Evolutionary conservation across 2,888 invertebrate species (phyloP).

Genomic region (Cataglyphis livida): DNA sequence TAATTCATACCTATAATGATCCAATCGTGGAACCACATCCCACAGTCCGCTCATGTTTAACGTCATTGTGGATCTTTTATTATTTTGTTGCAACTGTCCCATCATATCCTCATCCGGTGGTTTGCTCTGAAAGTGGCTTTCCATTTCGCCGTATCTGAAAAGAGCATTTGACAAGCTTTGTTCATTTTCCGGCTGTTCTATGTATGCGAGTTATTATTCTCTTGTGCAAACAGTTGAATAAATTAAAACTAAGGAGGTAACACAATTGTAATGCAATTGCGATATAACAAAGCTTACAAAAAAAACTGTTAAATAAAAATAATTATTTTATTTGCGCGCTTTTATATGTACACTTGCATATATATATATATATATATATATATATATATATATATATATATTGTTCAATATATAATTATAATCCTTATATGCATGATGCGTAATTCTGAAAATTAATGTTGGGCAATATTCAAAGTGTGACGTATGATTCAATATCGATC

Average conservation of each 20-base stretch:
- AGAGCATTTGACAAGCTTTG: neutral
- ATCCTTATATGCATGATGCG: neutral
- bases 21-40: slow-evolving; percentile 84
- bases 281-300: neutral
- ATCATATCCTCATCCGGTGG: slow-evolving; percentile 76
- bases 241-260: neutral
- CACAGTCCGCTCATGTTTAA: slow-evolving; percentile 83
- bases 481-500: slow-evolving; percentile 10
- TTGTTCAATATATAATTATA: neutral
- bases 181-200: neutral
- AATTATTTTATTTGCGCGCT: too few relatives aligned
- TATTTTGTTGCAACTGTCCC: slow-evolving; percentile 76
- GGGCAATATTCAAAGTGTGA: neutral
- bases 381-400: neutral
- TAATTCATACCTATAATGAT: slow-evolving; percentile 82
- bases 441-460: neutral
- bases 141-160: slow-evolving; percentile 79
- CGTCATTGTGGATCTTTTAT: slow-evolving; percentile 81
- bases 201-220: neutral
- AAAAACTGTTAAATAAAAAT: neutral
- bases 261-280: neutral
- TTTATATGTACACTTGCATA: neutral
- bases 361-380: too few relatives aligned
- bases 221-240: neutral
- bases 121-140: slow-evolving; percentile 78